phyloP scores from a whole-genome alignment of 2,113 vertebrate species.

The Neopipo cinnamomea region DNA sequence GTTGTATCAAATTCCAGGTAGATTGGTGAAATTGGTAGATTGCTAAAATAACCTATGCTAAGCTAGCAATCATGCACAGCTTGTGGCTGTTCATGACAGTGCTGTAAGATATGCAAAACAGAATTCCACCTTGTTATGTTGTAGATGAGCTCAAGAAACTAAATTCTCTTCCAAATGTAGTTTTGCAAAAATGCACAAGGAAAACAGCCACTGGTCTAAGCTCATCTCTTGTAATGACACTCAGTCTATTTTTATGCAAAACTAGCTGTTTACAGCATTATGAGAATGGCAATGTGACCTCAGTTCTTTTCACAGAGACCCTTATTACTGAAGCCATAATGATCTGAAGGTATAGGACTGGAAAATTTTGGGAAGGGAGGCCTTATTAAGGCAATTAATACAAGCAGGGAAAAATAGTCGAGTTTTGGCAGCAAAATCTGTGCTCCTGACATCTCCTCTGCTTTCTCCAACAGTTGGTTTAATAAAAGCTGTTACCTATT shows the following conservation, averaged over 20 bases:
- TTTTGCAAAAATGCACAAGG: not conserved
- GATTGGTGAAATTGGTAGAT: not conserved
- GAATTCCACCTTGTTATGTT: not conserved
- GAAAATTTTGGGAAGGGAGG: not conserved
- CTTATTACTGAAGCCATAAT: not conserved
- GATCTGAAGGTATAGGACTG: not conserved
- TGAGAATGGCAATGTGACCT: not conserved
- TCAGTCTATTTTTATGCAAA: not conserved
- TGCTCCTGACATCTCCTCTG: not conserved
- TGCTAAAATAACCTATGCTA: not conserved
- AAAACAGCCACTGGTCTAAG: not conserved
- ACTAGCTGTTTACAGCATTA: not conserved
- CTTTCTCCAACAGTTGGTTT: not conserved
- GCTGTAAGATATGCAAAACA: not conserved
- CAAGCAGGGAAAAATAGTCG: not conserved
- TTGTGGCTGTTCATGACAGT: not conserved
- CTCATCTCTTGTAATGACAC: not conserved
- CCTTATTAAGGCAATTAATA: not conserved
- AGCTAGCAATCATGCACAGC: not conserved
- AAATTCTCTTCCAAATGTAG: not conserved
- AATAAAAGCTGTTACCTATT: conserved; percentile 16
- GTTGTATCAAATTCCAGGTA: conserved; percentile 5
- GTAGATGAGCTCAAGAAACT: not conserved
- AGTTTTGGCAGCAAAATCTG: not conserved
- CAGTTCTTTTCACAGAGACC: not conserved